These are phyloP conservation scores for Hanleya hanleyi DNA, from an alignment of 2,888 invertebrate species.

Conservation along the genomic window DNA sequence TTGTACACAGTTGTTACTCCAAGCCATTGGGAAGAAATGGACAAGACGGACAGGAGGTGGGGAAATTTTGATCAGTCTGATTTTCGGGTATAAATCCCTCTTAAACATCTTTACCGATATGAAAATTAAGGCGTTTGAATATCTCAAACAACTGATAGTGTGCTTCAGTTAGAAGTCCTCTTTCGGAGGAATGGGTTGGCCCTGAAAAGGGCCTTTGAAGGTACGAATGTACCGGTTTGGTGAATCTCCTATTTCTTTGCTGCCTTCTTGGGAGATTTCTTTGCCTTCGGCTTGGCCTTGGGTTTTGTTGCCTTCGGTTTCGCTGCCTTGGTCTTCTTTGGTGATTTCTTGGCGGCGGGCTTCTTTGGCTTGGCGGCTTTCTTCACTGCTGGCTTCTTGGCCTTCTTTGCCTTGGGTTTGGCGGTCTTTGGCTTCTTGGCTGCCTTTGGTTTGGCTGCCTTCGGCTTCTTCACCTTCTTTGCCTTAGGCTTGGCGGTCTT, in stretches of 20 bases:
- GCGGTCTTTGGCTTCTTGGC: conserved; percentile 38
- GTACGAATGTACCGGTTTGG: background rate
- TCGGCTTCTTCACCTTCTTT: conserved; percentile 17
- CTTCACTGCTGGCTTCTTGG: conserved; percentile 22
- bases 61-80: too few species aligned
- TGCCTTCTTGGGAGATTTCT: background rate
- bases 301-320: background rate
- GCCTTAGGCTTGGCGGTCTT: conserved; percentile 22
- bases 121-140: too few species aligned
- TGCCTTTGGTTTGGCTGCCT: background rate
- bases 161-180: background rate
- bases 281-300: background rate
- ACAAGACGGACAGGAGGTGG: too few species aligned
- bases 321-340: background rate
- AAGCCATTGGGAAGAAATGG: too few species aligned
- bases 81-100: too few species aligned
- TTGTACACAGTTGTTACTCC: too few species aligned
- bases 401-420: conserved; percentile 46
- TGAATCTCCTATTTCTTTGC: background rate
- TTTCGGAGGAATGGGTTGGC: background rate
- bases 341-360: background rate
- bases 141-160: too few species aligned
- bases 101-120: too few species aligned
- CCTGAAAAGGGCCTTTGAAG: background rate
- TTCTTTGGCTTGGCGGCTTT: conserved; percentile 15